Evolutionary conservation across 2,113 vertebrate genomes (phyloP), one percentile per base, ranked within the genome.

Genomic region (Oxyura jamaicensis): DNA sequence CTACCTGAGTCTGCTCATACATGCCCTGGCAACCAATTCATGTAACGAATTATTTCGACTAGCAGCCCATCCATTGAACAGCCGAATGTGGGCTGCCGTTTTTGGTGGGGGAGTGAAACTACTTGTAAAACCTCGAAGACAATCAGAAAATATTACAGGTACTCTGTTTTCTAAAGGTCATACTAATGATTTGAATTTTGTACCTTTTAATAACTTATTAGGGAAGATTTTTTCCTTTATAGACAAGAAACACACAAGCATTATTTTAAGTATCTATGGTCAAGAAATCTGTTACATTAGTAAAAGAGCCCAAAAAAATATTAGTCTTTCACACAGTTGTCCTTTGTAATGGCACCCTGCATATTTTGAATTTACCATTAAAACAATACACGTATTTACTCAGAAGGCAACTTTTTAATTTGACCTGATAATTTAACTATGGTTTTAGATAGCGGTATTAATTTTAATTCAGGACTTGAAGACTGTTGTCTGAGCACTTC

Each of bases 1-100:
- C 63, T 99, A 99, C 95, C 98, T 99, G 22, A 98, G 99, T 14
- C 98, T 99, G 72, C 97, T 99, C 78, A 99, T 99, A 94, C 99
- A 99, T 7, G 99, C 99, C 33, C 98, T 99, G 67, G 99, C 99
- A 76, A 99, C 98, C 26, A 99, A 99, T 95, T 98, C 98, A 20
- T 97, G 99, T 74, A 99, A 99, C 17, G 99, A 99, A 88, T 97
- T 99, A 68, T 99, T 99, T 97, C 98, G 99, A 33, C 98, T 99
- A 50, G 99, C 99, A 13, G 99, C 99, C 8, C 99, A 99, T 94
- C 99, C 99, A 0, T 95, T 99, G 91, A 99, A 99, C 97, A 98
- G 98, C 88, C 98, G 99, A 84, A 99, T 99, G 99, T 99, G 99
- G 99, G 99, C 99, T 2, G 99, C 99, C 2, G 98, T 99, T 52